A percentile compares a stretch with the other conserved stretches of the same genome.
Evolutionary conservation across 2,797 vertebrate species (phyloP).

Genomic region (Myripristis jacobus): DNA sequence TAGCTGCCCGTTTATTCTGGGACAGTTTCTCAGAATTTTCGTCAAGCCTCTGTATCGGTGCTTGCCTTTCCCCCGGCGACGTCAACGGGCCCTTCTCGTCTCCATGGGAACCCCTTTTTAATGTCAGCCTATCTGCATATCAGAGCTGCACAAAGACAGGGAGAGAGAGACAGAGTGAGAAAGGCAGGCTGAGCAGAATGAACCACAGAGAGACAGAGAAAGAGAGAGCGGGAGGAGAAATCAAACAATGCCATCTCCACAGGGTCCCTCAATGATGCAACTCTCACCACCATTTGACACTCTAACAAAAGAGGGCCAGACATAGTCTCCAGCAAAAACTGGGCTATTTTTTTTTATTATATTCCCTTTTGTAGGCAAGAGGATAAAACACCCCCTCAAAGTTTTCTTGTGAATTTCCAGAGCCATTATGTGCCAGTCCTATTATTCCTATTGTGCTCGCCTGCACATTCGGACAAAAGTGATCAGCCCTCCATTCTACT

Average conservation of each 20-base stretch:
- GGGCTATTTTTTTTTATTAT: constrained; percentile 70
- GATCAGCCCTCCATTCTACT: constrained; percentile 56
- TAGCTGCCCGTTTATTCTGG: constrained; percentile 72
- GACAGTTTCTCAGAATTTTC: constrained; percentile 66
- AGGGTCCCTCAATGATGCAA: constrained; percentile 79
- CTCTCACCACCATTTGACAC: constrained; percentile 75
- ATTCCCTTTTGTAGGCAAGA: constrained; percentile 59
- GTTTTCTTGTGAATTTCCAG: constrained; percentile 68
- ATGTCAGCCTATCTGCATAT: constrained; percentile 88
- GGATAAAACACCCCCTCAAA: constrained; percentile 67
- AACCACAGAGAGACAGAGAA: constrained; percentile 44
- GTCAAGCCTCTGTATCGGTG: constrained; percentile 67
- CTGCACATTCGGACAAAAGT: constrained; percentile 69
- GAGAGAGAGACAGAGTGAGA: constrained; percentile 49
- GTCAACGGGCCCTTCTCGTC: constrained; percentile 78
- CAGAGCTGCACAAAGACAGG: constrained; percentile 81
- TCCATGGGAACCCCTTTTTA: constrained; percentile 87
- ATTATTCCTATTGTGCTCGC: constrained; percentile 68
- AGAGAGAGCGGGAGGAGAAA: constrained; percentile 66
- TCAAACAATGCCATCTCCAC: constrained; percentile 80
- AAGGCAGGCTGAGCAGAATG: constrained; percentile 64
- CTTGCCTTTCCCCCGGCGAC: constrained; percentile 79
- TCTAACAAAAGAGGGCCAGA: constrained; percentile 78
- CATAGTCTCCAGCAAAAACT: constrained; percentile 67
- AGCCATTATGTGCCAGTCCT: constrained; percentile 68